Evolutionary conservation across 2,113 vertebrate genomes (phyloP).

Genomic region (Bungarus multicinctus): DNA sequence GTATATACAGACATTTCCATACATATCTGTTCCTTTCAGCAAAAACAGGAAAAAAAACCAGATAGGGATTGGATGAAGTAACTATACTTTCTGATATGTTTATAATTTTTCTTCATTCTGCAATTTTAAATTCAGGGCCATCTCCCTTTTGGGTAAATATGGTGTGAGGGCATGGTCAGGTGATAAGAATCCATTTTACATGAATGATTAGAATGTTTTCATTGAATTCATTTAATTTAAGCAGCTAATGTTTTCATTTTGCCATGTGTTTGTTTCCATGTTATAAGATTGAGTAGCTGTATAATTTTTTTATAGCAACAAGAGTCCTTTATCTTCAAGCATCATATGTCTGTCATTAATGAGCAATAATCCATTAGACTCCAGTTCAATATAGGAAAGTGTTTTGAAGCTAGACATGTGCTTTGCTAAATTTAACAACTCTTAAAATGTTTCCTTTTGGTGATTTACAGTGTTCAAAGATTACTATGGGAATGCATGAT

Average conservation of each 20-base stretch:
- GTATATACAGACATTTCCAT: not conserved
- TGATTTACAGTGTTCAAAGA: not conserved
- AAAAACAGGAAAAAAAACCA: not conserved
- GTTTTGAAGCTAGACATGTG: not conserved
- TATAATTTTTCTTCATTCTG: not conserved
- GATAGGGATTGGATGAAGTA: not conserved
- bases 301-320: not conserved
- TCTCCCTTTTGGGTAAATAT: not conserved
- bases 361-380: not conserved
- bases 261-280: not conserved
- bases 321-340: not conserved
- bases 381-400: not conserved
- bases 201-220: not conserved
- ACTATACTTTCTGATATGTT: not conserved
- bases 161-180: not conserved
- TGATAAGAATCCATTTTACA: not conserved
- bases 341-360: not conserved
- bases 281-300: not conserved
- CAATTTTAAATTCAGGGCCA: not conserved
- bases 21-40: not conserved
- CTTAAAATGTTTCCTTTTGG: not conserved
- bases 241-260: not conserved
- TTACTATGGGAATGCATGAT: not conserved
- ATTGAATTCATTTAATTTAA: not conserved
- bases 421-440: not conserved